Evolutionary conservation across 2,888 invertebrate genomes (phyloP).

Genomic region (Brachylomia viminalis): DNA sequence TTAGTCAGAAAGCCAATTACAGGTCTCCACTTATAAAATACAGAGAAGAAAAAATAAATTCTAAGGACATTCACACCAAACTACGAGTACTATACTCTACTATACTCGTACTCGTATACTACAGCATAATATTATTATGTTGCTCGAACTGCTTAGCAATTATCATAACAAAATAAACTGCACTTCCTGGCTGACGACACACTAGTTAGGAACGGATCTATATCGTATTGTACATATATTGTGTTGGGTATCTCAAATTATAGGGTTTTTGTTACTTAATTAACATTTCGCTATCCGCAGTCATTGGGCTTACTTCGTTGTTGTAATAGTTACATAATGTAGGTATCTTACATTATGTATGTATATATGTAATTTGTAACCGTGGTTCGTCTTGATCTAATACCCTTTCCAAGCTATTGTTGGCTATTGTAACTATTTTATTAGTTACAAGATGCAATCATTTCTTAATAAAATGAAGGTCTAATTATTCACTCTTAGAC

Average conservation of each 20-base stretch:
- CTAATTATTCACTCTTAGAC: neutral
- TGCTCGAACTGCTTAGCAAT: too few relatives aligned
- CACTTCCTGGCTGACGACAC: too few relatives aligned
- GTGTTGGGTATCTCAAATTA: slow-evolving; percentile 26
- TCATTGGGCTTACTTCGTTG: slow-evolving; percentile 11
- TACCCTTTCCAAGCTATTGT: slow-evolving; percentile 40
- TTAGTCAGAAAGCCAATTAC: too few relatives aligned
- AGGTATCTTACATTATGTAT: slow-evolving; percentile 7
- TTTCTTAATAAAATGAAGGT: slow-evolving; percentile 9
- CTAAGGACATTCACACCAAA: too few relatives aligned
- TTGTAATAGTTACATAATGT: slow-evolving; percentile 41
- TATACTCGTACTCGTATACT: too few relatives aligned
- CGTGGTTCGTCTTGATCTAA: slow-evolving; percentile 45
- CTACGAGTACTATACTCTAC: too few relatives aligned
- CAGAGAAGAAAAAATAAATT: too few relatives aligned
- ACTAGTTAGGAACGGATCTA: too few relatives aligned
- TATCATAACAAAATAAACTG: too few relatives aligned
- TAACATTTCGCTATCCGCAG: slow-evolving; percentile 38
- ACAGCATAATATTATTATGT: too few relatives aligned
- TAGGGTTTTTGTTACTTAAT: slow-evolving; percentile 33
- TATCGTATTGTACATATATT: too few relatives aligned
- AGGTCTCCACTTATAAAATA: too few relatives aligned
- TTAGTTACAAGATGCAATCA: neutral
- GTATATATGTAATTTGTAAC: slow-evolving; percentile 35
- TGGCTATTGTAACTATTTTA: slow-evolving; percentile 4